phyloP scores from a whole-genome alignment of 2,797 vertebrate species.

The Morus bassanus region DNA sequence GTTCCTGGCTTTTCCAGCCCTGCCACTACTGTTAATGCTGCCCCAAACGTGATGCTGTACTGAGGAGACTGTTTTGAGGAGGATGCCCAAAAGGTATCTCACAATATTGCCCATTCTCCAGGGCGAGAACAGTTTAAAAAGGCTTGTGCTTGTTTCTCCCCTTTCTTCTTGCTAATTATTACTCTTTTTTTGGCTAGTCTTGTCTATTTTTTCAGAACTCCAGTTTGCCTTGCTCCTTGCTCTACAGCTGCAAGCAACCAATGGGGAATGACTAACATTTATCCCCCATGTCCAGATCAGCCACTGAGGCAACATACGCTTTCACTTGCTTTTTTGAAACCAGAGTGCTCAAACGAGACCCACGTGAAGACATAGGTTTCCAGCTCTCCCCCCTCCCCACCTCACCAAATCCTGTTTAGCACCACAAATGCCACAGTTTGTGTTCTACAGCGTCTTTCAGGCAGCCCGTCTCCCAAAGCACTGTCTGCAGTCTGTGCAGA shows the following conservation, averaged over 20 bases:
- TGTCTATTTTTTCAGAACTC: neutral
- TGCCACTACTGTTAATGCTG: neutral
- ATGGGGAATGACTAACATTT: neutral
- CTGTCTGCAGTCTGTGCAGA: neutral
- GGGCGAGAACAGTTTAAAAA: neutral
- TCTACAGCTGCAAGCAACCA: neutral
- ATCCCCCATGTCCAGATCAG: neutral
- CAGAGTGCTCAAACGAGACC: neutral
- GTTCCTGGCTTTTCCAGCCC: neutral
- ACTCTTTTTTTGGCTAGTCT: neutral
- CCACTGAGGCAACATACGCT: neutral
- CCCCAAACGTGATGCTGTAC: neutral
- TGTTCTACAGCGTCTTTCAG: neutral
- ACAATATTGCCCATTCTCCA: neutral
- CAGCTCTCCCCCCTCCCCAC: neutral
- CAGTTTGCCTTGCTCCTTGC: neutral
- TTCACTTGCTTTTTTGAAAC: conserved; percentile 6
- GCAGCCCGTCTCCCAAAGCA: neutral
- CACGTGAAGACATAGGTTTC: neutral
- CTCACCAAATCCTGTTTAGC: neutral
- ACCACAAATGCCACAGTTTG: neutral
- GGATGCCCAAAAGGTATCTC: neutral
- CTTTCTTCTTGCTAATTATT: neutral
- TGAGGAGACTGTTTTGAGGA: neutral
- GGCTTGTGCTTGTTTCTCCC: neutral